These are phyloP conservation scores for Lasius fuliginosus DNA, from an alignment of 2,888 invertebrate species.

Conservation along the genomic window DNA sequence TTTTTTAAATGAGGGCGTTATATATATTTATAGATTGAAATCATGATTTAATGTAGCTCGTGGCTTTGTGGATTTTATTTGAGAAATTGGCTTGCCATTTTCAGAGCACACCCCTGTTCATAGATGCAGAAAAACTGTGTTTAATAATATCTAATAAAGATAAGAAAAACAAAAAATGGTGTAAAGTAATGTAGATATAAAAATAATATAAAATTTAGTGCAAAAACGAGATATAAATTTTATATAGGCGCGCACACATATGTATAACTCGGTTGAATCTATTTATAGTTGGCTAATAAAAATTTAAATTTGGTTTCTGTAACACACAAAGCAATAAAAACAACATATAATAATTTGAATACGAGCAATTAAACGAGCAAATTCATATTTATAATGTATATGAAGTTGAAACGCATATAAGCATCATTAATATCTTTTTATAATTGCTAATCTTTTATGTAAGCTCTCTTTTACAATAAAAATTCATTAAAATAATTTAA, in stretches of 20 bases:
- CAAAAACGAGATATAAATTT: constrained; percentile 18
- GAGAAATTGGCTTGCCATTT: neutral
- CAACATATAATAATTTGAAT: constrained; percentile 1
- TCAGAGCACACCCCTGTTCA: neutral
- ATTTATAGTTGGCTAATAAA: constrained; percentile 11
- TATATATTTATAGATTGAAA: neutral
- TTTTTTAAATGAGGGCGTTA: neutral
- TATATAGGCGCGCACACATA: neutral
- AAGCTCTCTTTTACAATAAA: neutral
- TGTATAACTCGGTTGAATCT: neutral
- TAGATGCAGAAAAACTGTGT: neutral
- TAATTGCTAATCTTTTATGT: neutral
- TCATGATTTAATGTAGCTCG: neutral
- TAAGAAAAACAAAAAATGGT: neutral
- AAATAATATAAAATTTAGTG: constrained; percentile 20
- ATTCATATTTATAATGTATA: neutral
- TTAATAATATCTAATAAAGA: constrained; percentile 25
- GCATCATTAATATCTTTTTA: constrained; percentile 1
- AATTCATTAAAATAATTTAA: constrained; percentile 2
- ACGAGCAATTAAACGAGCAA: neutral
- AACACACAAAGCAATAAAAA: constrained; percentile 3
- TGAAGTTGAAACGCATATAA: neutral
- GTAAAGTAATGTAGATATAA: constrained; percentile 21
- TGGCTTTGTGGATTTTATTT: neutral
- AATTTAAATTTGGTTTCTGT: constrained; percentile 18